Base-by-base conservation (phyloP, 2,888 invertebrate genomes). In the Campoletis raptor region DNA sequence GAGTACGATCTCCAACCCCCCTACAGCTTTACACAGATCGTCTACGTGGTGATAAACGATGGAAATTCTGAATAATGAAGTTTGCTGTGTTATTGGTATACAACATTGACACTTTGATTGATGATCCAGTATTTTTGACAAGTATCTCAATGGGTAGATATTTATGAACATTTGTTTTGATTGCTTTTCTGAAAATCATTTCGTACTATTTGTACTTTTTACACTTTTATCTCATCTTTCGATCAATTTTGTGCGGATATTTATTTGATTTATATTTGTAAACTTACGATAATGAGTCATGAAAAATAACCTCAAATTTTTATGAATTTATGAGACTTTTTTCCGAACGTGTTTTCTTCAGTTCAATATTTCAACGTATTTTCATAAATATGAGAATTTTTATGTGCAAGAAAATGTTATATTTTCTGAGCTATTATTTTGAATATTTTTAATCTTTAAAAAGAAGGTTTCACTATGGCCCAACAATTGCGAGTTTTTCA, bases 41-140 rank as follows among this genome's bases (percentile, higher is more conserved):
- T 37, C 37, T 15, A 36, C n/a, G 21, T 66, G 37, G 15, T 45
- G 24, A 61, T 21, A 42, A 61, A 45, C 40, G 42, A 64, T 45
- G 24, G 8, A 40, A 30, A 7, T 64, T 10, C 30, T 64, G 48
- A 76, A 82, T 69, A 69, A 69, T 57, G 24, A 76, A 76, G 21
- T 54, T 36, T 48, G 77, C 48, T 24, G 2, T 40, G 45, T 64
- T 45, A 61, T 45, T 76, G 15, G 10, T n/a, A 45, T 64, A 30
- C 8, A 42, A 76, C 76, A 18, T 15, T 9, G 40, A 40, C 37
- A 61, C 61, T 61, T 61, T 61, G 61, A 61, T 61, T 30, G 61
- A 61, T 61, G 30, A 12, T 10, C 1, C 10, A 21, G 40, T 74
- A 42, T 57, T 40, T 67, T 67, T 67, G 9, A n/a, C 10, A 9